Conservation (phyloP, 2,797 vertebrate species). For the Mycteria americana region DNA sequence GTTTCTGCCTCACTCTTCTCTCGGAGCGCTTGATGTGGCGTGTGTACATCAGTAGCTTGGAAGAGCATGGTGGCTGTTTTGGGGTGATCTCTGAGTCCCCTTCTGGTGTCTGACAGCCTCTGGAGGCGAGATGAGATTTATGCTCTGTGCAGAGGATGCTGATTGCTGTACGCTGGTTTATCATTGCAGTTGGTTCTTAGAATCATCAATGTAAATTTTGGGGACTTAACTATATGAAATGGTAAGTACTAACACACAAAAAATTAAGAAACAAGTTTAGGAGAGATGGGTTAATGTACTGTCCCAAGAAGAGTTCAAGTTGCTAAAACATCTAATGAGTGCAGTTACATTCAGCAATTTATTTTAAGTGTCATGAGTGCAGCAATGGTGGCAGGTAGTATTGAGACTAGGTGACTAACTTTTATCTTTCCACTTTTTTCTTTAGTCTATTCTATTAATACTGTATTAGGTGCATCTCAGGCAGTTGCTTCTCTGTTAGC, state of each 20-base stretch:
- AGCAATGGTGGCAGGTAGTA: not conserved
- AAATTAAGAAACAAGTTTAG: not conserved
- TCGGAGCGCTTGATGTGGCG: accelerated
- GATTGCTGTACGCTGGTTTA: accelerated
- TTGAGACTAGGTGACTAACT: not conserved
- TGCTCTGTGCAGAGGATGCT: not conserved
- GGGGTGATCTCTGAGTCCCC: not conserved
- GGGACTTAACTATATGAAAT: not conserved
- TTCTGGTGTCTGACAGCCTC: not conserved
- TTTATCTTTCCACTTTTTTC: not conserved
- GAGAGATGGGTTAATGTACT: not conserved
- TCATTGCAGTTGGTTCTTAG: not conserved
- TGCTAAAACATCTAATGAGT: not conserved
- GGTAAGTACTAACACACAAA: not conserved
- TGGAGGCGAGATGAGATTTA: not conserved
- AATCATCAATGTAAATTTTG: not conserved
- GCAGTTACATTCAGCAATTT: not conserved
- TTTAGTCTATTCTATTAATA: not conserved
- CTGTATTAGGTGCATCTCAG: not conserved
- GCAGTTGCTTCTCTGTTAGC: not conserved
- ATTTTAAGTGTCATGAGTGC: not conserved
- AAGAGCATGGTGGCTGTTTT: not conserved
- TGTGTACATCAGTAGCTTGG: not conserved
- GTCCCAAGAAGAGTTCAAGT: not conserved
- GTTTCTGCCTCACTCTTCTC: not conserved